Evolutionary conservation across 2,113 vertebrate genomes (phyloP).

Genomic region (Mesocricetus auratus): DNA sequence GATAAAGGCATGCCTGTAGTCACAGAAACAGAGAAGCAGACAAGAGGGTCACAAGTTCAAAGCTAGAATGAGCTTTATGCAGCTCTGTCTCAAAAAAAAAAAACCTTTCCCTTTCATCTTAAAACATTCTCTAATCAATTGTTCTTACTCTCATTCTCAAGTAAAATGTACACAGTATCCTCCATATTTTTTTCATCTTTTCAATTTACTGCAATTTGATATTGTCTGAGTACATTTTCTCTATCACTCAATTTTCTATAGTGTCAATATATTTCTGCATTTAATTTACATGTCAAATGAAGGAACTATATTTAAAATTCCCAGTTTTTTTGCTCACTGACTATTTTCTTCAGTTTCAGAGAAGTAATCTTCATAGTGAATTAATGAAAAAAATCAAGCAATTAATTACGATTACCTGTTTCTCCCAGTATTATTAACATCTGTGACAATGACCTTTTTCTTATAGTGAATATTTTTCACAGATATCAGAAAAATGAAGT

Average conservation of each 20-base stretch:
- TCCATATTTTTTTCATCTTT: not conserved
- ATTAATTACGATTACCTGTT: not conserved
- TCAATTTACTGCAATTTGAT: not conserved
- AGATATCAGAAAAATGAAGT: not conserved
- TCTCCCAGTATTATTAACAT: not conserved
- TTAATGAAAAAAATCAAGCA: not conserved
- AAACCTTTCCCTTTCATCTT: not conserved
- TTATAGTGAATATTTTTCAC: slow-evolving; percentile 2
- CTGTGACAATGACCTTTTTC: not conserved
- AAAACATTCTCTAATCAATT: not conserved
- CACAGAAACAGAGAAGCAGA: not conserved
- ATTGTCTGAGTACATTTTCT: not conserved
- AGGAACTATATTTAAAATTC: not conserved
- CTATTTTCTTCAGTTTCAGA: not conserved
- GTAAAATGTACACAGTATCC: not conserved
- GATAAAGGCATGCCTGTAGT: not conserved
- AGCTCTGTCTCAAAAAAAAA: not conserved
- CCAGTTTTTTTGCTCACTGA: not conserved
- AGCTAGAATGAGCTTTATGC: no score
- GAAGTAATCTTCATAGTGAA: not conserved
- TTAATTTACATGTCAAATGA: not conserved
- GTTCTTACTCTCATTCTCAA: not conserved
- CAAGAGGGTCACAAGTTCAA: not conserved
- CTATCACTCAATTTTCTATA: not conserved
- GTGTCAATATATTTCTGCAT: not conserved